A percentile compares a stretch with the other conserved stretches of the same genome.
Evolutionary conservation across 2,113 vertebrate species (phyloP).

Genomic region (Emydocephalus ijimae): DNA sequence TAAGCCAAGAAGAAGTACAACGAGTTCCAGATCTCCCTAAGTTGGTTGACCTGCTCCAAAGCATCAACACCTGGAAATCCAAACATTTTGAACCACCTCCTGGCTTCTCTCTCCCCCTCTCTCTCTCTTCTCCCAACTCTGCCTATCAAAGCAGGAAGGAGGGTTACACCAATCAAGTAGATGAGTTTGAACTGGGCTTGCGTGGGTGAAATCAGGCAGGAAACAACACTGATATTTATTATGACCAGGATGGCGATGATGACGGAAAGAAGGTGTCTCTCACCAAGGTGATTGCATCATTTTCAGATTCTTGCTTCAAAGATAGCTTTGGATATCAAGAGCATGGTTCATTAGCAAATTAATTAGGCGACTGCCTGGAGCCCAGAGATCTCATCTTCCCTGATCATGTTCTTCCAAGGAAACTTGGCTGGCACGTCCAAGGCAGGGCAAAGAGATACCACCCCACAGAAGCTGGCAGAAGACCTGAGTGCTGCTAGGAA

Average conservation of each 20-base stretch:
- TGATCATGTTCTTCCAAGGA: not conserved
- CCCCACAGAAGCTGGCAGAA: not conserved
- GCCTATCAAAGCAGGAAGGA: not conserved
- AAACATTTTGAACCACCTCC: not conserved
- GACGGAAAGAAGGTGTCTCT: not conserved
- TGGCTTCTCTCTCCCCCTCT: not conserved
- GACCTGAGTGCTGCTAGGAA: not conserved
- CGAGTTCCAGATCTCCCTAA: not conserved
- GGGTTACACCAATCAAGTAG: not conserved
- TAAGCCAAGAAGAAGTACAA: not conserved
- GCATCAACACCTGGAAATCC: not conserved
- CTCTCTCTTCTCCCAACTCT: not conserved
- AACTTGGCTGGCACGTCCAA: not conserved
- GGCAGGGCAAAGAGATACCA: not conserved
- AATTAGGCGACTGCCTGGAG: constrained; percentile 29
- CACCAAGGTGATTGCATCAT: rapidly evolving
- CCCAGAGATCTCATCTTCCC: not conserved
- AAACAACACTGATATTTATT: not conserved
- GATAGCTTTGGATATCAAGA: not conserved
- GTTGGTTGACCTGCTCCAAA: not conserved
- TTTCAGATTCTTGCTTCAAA: constrained; percentile 12
- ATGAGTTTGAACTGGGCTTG: not conserved
- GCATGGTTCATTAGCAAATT: constrained; percentile 32
- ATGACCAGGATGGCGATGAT: not conserved
- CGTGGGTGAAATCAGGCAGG: not conserved